Percentiles rank a stretch among this genome's conserved stretches.
Evolutionary conservation across 2,888 invertebrate species (phyloP).

Genomic region (Clistopyga incitator): DNA sequence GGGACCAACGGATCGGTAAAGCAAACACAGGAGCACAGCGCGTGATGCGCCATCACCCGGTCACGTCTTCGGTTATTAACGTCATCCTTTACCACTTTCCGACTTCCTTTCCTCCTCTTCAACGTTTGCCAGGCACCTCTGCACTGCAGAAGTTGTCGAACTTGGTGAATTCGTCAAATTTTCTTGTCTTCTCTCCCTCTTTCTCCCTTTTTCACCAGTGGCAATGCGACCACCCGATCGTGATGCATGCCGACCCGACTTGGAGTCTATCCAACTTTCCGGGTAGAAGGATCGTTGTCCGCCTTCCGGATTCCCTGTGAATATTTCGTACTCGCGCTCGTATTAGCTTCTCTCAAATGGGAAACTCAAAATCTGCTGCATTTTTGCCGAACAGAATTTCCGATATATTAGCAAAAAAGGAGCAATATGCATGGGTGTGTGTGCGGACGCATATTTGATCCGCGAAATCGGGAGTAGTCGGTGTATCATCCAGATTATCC

Average conservation of each 20-base stretch:
- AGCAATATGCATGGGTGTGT: conserved; percentile 2
- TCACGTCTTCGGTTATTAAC: conserved; percentile 72
- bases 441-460: conserved; percentile 13
- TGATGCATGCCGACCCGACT: conserved; percentile 68
- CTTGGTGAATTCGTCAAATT: conserved; percentile 77
- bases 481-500: conserved; percentile 54
- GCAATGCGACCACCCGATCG: conserved; percentile 21
- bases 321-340: conserved; percentile 13
- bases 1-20: conserved; percentile 42
- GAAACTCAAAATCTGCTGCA: neutral
- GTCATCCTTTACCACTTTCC: conserved; percentile 66
- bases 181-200: conserved; percentile 42
- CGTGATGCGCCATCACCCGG: conserved; percentile 47
- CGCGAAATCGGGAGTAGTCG: conserved; percentile 20
- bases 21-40: conserved; percentile 74
- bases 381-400: conserved; percentile 26
- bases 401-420: conserved; percentile 6
- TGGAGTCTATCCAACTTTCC: conserved; percentile 75
- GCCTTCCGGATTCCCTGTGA: conserved; percentile 54
- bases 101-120: neutral
- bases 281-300: conserved; percentile 68
- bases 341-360: conserved; percentile 38
- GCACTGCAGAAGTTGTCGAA: conserved; percentile 74
- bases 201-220: conserved; percentile 8
- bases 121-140: conserved; percentile 53